phyloP scores from a whole-genome alignment of 2,888 invertebrate species.

The Sympetrum striolatum region DNA sequence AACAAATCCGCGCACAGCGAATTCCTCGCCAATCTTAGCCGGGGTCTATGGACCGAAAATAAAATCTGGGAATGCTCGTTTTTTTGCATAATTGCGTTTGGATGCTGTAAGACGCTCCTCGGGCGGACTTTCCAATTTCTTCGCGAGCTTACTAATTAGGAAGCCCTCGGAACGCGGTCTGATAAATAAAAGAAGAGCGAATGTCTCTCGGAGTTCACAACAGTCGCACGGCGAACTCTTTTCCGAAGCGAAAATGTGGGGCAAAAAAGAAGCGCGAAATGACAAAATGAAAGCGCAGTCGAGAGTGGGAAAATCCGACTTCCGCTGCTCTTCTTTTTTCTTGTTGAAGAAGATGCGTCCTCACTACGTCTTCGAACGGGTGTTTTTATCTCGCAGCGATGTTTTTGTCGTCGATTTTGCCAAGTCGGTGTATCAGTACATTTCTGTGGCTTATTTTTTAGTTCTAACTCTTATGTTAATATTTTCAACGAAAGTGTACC shows the following conservation, averaged over 20 bases:
- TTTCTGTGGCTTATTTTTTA: no score
- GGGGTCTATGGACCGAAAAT: no score
- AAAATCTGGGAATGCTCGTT: not conserved
- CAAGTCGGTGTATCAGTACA: no score
- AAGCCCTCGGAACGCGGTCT: not conserved
- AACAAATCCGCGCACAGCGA: not conserved
- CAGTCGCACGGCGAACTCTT: not conserved
- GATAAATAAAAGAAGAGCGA: not conserved
- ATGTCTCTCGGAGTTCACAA: not conserved
- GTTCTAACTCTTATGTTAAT: no score
- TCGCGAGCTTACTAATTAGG: not conserved
- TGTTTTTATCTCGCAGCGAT: no score
- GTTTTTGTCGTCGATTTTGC: no score
- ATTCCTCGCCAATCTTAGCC: not conserved
- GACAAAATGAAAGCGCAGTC: not conserved
- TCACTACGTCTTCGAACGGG: not conserved
- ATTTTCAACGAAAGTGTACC: no score
- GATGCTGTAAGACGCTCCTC: not conserved
- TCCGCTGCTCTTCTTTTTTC: not conserved
- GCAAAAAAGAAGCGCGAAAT: not conserved
- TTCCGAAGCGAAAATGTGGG: not conserved
- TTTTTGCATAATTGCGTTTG: not conserved
- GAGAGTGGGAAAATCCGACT: not conserved
- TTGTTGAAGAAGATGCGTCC: not conserved
- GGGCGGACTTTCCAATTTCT: not conserved